phyloP scores from a whole-genome alignment of 2,113 vertebrate genomes.

The Hypocryptadius cinnamomeus region DNA sequence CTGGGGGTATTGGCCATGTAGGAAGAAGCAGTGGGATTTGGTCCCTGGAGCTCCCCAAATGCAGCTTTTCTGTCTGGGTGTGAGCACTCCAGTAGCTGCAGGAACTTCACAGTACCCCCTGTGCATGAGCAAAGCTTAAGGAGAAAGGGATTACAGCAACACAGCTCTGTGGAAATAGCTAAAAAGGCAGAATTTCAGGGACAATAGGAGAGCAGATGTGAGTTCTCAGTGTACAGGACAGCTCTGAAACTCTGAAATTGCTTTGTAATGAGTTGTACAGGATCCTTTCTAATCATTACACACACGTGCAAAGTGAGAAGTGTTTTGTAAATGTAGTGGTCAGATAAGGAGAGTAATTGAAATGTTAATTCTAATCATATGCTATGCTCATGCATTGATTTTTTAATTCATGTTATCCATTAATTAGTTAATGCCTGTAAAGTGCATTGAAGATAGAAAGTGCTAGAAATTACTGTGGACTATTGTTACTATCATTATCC shows the following conservation, averaged over 20 bases:
- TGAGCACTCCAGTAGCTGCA: not conserved
- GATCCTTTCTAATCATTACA: not conserved
- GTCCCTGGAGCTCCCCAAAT: not conserved
- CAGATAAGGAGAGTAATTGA: slow-evolving; percentile 27
- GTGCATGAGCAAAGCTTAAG: not conserved
- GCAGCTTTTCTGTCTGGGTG: not conserved
- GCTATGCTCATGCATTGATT: slow-evolving; percentile 18
- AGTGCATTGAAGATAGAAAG: slow-evolving; percentile 1
- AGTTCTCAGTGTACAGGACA: not conserved
- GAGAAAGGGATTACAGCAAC: not conserved
- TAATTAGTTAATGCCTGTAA: slow-evolving; percentile 40
- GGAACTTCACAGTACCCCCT: not conserved
- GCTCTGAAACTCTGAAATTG: not conserved
- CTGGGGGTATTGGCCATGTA: not conserved
- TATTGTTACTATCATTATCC: not conserved
- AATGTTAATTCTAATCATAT: slow-evolving; percentile 55
- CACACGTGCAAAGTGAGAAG: not conserved
- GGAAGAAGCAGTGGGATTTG: not conserved
- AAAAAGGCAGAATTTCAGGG: not conserved
- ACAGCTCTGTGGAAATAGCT: not conserved
- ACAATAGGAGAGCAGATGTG: not conserved
- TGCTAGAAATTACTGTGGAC: not conserved
- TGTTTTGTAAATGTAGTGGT: not conserved
- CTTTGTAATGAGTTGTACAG: not conserved
- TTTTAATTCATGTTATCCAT: slow-evolving; percentile 29